Evolutionary conservation across 2,113 vertebrate species (phyloP).

Genomic region (Callionymus lyra): DNA sequence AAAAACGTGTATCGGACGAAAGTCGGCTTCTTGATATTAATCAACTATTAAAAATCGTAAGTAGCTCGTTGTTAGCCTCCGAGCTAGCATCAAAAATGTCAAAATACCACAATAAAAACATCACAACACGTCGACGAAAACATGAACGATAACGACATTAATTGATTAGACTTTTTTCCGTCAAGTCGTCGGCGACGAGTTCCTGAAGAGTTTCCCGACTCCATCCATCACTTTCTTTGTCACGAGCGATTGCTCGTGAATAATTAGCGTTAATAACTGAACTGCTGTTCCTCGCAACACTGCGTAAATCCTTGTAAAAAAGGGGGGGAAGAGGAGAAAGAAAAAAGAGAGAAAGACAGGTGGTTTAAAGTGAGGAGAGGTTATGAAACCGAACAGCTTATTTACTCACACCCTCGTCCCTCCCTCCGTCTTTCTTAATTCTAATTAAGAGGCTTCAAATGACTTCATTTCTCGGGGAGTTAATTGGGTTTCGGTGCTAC

Average conservation of each 20-base stretch:
- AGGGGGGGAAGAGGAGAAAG: slow-evolving; percentile 4
- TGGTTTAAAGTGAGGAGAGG: slow-evolving; percentile 6
- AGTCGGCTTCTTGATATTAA: no score
- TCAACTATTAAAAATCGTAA: no score
- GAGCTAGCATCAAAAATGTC: no score
- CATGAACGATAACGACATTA: no score
- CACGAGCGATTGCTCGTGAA: slow-evolving; percentile 29
- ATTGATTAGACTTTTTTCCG: no score
- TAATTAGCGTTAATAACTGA: slow-evolving; percentile 36
- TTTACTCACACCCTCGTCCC: slow-evolving; percentile 40
- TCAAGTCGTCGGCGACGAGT: no score
- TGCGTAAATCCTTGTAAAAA: slow-evolving; percentile 40
- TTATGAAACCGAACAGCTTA: slow-evolving; percentile 49
- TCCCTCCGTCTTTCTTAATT: slow-evolving; percentile 64
- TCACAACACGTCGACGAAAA: no score
- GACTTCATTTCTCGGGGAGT: slow-evolving; percentile 79
- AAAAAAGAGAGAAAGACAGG: slow-evolving; percentile 8
- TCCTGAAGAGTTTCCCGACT: no score
- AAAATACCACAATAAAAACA: no score
- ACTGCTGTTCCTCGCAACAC: slow-evolving; percentile 31
- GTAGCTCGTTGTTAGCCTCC: no score
- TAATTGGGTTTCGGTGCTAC: slow-evolving; percentile 89
- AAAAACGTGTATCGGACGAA: no score
- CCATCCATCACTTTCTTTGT: slow-evolving; percentile 13
- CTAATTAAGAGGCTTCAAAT: slow-evolving; percentile 75